Conservation (phyloP, 2,888 invertebrate genomes). For the Halocaridina rubra region DNA sequence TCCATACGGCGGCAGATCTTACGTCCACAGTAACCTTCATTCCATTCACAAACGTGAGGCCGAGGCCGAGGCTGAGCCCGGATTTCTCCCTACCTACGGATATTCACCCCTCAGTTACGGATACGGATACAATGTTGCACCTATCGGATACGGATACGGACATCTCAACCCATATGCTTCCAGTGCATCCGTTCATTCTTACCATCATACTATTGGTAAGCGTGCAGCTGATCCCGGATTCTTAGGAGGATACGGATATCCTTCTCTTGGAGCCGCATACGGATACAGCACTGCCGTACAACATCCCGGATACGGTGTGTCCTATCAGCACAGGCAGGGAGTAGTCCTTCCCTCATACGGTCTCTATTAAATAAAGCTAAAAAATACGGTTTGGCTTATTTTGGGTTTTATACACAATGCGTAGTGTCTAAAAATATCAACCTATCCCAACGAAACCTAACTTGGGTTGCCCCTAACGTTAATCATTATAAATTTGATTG, state of each 20-base stretch:
- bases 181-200: too few relatives aligned
- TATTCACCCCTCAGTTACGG: too few relatives aligned
- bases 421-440: too few relatives aligned
- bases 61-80: neutral
- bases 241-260: neutral
- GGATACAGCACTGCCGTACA: neutral
- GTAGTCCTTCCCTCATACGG: neutral
- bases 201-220: neutral
- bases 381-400: too few relatives aligned
- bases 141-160: neutral
- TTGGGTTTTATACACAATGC: too few relatives aligned
- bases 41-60: neutral
- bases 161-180: too few relatives aligned
- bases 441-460: too few relatives aligned
- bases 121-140: neutral
- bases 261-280: neutral
- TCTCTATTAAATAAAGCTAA: too few relatives aligned
- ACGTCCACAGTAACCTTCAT: too few relatives aligned
- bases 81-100: neutral
- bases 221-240: neutral
- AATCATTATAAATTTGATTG: too few relatives aligned
- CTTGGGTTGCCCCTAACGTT: too few relatives aligned
- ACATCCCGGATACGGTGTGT: conserved; percentile 10
- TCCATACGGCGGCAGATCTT: too few relatives aligned
- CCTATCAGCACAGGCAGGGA: neutral